A percentile compares a stretch with the other conserved stretches of the same genome.
phyloP scores from a whole-genome alignment of 2,797 vertebrate genomes.

The Onychomys leucogaster region DNA sequence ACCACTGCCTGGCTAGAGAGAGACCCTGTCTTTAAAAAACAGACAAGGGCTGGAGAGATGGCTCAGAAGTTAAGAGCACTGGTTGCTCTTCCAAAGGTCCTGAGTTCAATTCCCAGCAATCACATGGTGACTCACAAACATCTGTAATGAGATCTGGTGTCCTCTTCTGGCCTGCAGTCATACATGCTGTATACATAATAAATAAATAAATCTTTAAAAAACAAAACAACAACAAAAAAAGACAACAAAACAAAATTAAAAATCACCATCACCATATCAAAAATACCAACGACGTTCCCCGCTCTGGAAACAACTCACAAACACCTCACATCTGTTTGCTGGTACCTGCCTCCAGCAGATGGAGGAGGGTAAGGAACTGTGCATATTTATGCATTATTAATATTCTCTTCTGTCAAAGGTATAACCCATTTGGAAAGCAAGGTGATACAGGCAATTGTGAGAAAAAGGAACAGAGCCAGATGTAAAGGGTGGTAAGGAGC shows the following conservation, averaged over 20 bases:
- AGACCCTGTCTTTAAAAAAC: no score
- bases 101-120: no score
- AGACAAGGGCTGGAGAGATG: no score
- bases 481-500: neutral
- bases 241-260: neutral
- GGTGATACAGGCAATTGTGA: neutral
- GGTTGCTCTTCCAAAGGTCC: no score
- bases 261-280: neutral
- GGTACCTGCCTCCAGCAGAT: neutral
- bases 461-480: neutral
- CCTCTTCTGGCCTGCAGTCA: no score
- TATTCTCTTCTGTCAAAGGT: constrained; percentile 23
- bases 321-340: neutral
- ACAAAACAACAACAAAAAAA: neutral
- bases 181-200: no score
- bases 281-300: neutral
- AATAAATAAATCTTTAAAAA: no score
- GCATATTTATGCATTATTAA: neutral
- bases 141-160: no score
- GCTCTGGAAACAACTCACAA: neutral
- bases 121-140: no score
- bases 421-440: neutral
- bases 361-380: neutral
- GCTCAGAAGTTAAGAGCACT: no score
- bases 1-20: no score